A percentile compares a stretch with the other conserved stretches of the same genome.
Conservation (phyloP, 2,888 invertebrate species). For the Heliconius charithonia region DNA sequence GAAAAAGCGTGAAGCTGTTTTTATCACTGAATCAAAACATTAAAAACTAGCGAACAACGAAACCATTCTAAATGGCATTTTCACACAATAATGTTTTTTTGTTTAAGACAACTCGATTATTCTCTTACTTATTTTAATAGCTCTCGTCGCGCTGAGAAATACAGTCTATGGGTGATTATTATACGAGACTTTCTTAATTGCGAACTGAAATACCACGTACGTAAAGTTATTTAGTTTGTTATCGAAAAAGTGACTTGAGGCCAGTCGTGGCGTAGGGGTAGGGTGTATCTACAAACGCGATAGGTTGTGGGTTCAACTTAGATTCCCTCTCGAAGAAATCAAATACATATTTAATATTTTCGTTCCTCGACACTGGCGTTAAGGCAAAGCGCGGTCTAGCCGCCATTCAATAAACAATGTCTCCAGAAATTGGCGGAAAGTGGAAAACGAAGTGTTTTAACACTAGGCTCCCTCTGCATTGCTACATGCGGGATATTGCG, state of each 20-base stretch:
- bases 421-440: too few relatives aligned
- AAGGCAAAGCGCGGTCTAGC: too few relatives aligned
- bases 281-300: too few relatives aligned
- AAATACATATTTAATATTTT: too few relatives aligned
- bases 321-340: neutral
- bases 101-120: neutral
- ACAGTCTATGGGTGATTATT: slow-evolving; percentile 20
- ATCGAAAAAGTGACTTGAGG: too few relatives aligned
- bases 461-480: too few relatives aligned
- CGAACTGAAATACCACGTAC: neutral
- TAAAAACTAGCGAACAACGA: neutral
- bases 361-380: too few relatives aligned
- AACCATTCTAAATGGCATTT: neutral
- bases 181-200: slow-evolving; percentile 2
- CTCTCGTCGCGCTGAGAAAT: slow-evolving; percentile 16
- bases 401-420: too few relatives aligned
- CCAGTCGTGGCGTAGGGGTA: too few relatives aligned
- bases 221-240: neutral
- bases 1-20: neutral
- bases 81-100: slow-evolving; percentile 13
- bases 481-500: too few relatives aligned
- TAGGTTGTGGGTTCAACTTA: neutral
- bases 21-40: neutral
- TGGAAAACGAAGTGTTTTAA: too few relatives aligned
- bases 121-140: neutral